phyloP scores from a whole-genome alignment of 1,140 invertebrate genomes.

The Papilio helenus region DNA sequence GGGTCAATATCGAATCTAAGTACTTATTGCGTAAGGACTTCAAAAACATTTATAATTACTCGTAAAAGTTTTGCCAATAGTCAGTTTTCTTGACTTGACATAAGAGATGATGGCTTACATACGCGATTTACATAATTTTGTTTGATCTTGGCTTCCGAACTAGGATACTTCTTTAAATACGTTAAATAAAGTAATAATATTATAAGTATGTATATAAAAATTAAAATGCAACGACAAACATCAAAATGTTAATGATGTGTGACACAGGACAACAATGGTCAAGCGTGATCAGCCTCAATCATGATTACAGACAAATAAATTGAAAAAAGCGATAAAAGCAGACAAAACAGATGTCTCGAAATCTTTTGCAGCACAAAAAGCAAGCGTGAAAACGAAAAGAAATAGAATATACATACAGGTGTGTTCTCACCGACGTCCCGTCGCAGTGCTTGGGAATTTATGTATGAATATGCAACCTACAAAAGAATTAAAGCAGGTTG shows the following conservation, averaged over 20 bases:
- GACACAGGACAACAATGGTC: conserved; percentile 20
- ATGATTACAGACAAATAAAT: conserved; percentile 14
- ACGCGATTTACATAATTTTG: no score
- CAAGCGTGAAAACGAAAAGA: conserved; percentile 50
- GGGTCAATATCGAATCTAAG: background rate
- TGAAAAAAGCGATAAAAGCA: conserved; percentile 33
- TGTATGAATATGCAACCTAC: conserved; percentile 81
- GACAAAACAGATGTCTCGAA: conserved; percentile 16
- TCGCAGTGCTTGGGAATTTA: conserved; percentile 74
- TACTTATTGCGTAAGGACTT: background rate
- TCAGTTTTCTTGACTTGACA: background rate
- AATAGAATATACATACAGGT: conserved; percentile 84
- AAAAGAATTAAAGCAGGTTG: conserved; percentile 81
- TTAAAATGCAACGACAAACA: conserved; percentile 26
- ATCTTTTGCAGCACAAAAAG: conserved; percentile 32
- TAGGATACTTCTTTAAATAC: background rate
- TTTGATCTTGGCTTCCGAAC: background rate
- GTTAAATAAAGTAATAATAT: background rate
- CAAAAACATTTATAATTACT: background rate
- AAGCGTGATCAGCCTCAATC: conserved; percentile 8
- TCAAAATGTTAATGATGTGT: conserved; percentile 22
- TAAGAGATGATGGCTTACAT: background rate
- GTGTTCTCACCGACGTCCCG: conserved; percentile 78
- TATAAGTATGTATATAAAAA: background rate
- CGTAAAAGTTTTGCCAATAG: background rate